Evolutionary conservation across 2,888 invertebrate species (phyloP), one percentile per base, ranked within the genome.

Genomic region (Coenonympha arcania): DNA sequence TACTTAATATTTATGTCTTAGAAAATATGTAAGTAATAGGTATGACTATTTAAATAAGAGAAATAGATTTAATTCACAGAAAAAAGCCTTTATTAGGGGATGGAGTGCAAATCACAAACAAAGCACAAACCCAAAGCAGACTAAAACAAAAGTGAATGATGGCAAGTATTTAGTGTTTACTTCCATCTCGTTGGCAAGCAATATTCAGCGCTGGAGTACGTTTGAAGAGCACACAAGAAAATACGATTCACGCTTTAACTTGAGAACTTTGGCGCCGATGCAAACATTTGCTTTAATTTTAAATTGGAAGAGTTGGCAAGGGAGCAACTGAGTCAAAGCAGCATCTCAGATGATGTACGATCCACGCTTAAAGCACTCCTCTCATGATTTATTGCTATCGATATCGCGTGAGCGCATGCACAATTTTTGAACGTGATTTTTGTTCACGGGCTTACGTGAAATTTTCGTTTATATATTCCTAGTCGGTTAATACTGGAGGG

Each of bases 271-370:
- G 56, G 54, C 54, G 52, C 43, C 41, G 48, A 48, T 52, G 51
- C 53, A 50, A 52, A 54, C 42, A 56, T 56, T 56, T 52, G 50
- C 49, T 54, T 54, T 56, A 54, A 54, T 58, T 58, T 56, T 33
- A 54, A 52, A 52, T 58, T 51, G 42, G 48, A 58, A 54, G 46
- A 36, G 50, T 58, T 56, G 56, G 57, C 57, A 54, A 34, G 49
- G 45, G 18, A 45, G 37, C 42, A 49, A 57, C 51, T 51, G 48
- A 52, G 48, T 56, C 53, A 52, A 54, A 54, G 43, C 37, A 22
- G 37, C 47, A 52, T 55, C 47, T 31, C 36, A 34, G 48, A 55
- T 47, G 54, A 56, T 58, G 43, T 50, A 58, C 52, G 52, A 50
- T 48, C 44, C 45, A 47, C 52, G 48, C 24, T 24, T 39, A 50